phyloP scores from a whole-genome alignment of 2,888 invertebrate genomes.

The Tupiocoris notatus region DNA sequence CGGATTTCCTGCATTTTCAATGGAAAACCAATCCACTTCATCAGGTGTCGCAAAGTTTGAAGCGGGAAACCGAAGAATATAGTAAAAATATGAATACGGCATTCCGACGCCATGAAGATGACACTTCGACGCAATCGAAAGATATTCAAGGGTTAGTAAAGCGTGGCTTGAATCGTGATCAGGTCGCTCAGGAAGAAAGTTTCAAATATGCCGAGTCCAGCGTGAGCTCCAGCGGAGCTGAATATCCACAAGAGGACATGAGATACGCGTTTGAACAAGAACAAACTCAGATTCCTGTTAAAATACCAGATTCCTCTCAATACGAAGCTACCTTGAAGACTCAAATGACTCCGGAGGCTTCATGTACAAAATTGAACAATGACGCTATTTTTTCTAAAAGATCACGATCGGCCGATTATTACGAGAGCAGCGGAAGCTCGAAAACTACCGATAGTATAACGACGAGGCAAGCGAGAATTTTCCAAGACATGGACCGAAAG shows the following conservation, averaged over 20 bases:
- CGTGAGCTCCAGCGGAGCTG: not conserved
- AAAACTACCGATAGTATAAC: not conserved
- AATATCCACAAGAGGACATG: not conserved
- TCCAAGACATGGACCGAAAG: not conserved
- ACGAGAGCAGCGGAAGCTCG: not conserved
- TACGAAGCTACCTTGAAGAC: not conserved
- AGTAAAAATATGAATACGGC: not conserved
- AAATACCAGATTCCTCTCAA: not conserved
- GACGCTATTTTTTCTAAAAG: no score
- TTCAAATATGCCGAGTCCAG: no score
- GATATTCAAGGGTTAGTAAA: not conserved
- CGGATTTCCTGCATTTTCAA: slow-evolving; percentile 41
- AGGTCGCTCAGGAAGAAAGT: no score
- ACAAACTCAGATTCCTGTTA: no score
- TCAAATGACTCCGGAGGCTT: not conserved
- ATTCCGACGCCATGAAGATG: not conserved
- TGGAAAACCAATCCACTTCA: slow-evolving; percentile 1
- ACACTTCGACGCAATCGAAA: not conserved
- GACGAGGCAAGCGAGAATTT: not conserved
- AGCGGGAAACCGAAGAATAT: not conserved
- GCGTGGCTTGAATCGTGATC: not conserved
- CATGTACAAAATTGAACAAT: no score
- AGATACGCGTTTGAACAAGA: not conserved
- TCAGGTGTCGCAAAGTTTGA: not conserved
- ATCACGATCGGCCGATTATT: not conserved